Base-by-base conservation (phyloP, 2,888 invertebrate genomes). In the Melinopterus prodromus region DNA sequence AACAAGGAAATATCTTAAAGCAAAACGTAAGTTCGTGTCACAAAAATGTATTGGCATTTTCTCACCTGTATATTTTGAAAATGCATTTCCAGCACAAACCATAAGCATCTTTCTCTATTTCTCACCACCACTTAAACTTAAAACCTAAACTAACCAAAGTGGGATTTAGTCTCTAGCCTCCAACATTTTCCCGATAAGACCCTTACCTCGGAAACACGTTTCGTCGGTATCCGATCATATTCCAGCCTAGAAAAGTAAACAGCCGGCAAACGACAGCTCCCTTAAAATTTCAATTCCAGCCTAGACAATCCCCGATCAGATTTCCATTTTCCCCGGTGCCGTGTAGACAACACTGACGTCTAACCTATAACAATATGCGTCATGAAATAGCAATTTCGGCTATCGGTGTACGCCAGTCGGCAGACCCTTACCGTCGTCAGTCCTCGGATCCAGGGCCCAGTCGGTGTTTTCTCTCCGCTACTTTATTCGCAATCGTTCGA, bases 331-430 rank as follows among this genome's bases (percentile, higher is more conserved):
- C 53, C 53, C 53, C 53, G 53, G 53, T 53, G 53, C 53, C 9
- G 53, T 53, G 53, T 53, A 53, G 53, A 53, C 53, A 53, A 53
- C 53, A 53, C 53, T 6, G 53, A 53, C 53, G 53, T 53, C 53
- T 53, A 53, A 53, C 53, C 53, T 53, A 53, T 53, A 53, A 53
- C 53, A 53, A 53, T 53, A 53, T 53, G 53, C 53, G 53, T 53
- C 79, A 80, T 79, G 80, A 81, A 82, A 81, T 82, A 81, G 81
- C 78, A 81, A 81, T 82, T 80, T 78, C 79, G 80, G 80, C 69
- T 78, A 80, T 80, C 78, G 79, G 80, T 77, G 70, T 82, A 78
- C 38, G 75, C 38, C 71, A 70, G 36, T n/a, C 69, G n/a, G 71
- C 14, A 14, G 26, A 37, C 16, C 70, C 14, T 37, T 71, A 26